Evolutionary conservation across 2,888 invertebrate species (phyloP), one percentile per base, ranked within the genome.

Genomic region (Chromoteleia sp.): DNA sequence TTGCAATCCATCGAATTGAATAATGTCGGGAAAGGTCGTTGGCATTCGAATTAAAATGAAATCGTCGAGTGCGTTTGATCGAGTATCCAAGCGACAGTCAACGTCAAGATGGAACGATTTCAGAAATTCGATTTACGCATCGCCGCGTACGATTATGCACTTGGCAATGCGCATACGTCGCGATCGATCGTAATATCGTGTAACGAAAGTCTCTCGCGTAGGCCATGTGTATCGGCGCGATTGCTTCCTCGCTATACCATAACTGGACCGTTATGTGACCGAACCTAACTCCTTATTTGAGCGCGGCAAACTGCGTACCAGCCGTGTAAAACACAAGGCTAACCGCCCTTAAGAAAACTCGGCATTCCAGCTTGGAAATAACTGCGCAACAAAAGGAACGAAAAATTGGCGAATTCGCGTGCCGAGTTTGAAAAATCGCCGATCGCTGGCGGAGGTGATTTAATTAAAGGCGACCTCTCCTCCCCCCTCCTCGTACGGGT

Each of bases 221-320:
- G 56, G 17, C 59, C 73, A 59, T 79, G 67, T 67, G 67, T 78
- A 75, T 78, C 71, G 76, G 73, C 45, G 61, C 67, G 52, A 83
- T 84, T 71, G 83, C 83, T 84, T 88, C 89, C 86, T 88, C 85
- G 87, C 87, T 86, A 86, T 88, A 88, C 89, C 88, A 89, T 89
- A 90, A 90, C 90, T 89, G 89, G 90, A 89, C 90, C 90, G 90
- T 90, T 90, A 90, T 89, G 89, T 90, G 90, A 90, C 90, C 90
- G 89, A 86, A 87, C 88, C 81, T 80, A 61, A 43, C 81, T 74
- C 74, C 81, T 78, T 81, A 74, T 81, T 78, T 74, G 76, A 70
- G 52, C 54, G 29, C 61, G 59, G 68, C 48, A 54, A 59, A 79
- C 74, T 74, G 68, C 74, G 74, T 68, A 41, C 36, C 14, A 17